Evolutionary conservation across 1,140 invertebrate genomes (phyloP).

Genomic region (Sogatella furcifera): DNA sequence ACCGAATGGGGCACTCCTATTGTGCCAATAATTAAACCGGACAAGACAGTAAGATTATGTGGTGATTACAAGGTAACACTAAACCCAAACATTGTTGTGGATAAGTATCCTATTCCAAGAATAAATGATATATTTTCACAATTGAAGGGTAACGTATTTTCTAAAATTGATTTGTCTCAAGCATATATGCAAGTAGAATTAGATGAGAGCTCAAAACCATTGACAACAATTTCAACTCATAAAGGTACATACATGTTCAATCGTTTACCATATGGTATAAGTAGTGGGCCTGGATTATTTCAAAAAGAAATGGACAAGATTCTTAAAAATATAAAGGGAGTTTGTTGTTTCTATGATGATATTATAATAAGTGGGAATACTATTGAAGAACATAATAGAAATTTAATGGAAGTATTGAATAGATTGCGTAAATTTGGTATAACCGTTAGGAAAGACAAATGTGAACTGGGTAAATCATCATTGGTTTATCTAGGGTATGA

Average conservation of each 20-base stretch:
- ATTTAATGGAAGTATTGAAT: neutral
- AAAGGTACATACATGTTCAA: conserved; percentile 25
- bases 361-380: neutral
- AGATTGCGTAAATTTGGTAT: neutral
- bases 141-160: conserved; percentile 22
- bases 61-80: conserved; percentile 36
- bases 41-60: conserved; percentile 32
- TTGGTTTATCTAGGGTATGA: conserved; percentile 7
- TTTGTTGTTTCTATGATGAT: neutral
- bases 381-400: neutral
- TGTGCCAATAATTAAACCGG: conserved; percentile 31
- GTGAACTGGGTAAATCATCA: neutral
- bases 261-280: conserved; percentile 25
- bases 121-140: conserved; percentile 2
- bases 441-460: conserved; percentile 3
- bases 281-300: conserved; percentile 17
- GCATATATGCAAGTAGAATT: conserved; percentile 25
- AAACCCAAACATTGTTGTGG: neutral
- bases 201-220: conserved; percentile 21
- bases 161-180: conserved; percentile 21
- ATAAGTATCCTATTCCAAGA: neutral
- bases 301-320: neutral
- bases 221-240: conserved; percentile 25
- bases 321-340: conserved; percentile 25
- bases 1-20: conserved; percentile 31